Evolutionary conservation across 1,140 invertebrate genomes (phyloP).

Genomic region (Leptestheria dahalacensis): DNA sequence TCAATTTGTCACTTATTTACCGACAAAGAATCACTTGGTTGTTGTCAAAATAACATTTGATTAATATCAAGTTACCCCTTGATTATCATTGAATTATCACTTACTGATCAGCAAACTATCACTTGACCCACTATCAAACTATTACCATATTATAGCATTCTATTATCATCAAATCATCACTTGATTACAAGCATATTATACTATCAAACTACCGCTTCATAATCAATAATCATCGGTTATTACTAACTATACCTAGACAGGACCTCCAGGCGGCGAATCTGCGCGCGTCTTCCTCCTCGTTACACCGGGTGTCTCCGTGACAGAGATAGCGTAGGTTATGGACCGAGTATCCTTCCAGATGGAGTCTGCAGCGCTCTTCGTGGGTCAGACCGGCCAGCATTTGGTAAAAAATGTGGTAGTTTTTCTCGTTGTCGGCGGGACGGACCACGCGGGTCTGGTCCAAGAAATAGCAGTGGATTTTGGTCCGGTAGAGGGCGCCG

Average conservation of each 20-base stretch:
- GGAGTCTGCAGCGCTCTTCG: constrained; percentile 60
- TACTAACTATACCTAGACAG: constrained; percentile 50
- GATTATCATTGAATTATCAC: too few relatives aligned
- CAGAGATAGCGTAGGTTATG: constrained; percentile 65
- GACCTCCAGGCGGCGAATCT: constrained; percentile 79
- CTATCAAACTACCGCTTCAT: too few relatives aligned
- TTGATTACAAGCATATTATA: too few relatives aligned
- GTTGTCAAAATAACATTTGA: too few relatives aligned
- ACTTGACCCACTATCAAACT: too few relatives aligned
- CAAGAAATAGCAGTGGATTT: constrained; percentile 89
- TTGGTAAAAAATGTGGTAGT: constrained; percentile 96
- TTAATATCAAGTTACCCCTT: too few relatives aligned
- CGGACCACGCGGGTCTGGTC: constrained; percentile 85
- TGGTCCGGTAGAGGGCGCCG: constrained; percentile 81
- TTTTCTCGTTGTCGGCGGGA: constrained; percentile 71
- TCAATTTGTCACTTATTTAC: too few relatives aligned
- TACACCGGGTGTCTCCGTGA: constrained; percentile 47
- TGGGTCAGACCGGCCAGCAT: constrained; percentile 75
- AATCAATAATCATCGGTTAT: too few relatives aligned
- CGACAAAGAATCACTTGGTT: too few relatives aligned
- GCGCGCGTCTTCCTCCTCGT: constrained; percentile 55
- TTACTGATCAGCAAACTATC: too few relatives aligned
- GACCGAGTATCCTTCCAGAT: constrained; percentile 65
- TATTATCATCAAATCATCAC: too few relatives aligned
- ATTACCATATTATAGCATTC: too few relatives aligned